Evolutionary conservation across 2,888 invertebrate genomes (phyloP).

Genomic region (Dryobotodes eremita): DNA sequence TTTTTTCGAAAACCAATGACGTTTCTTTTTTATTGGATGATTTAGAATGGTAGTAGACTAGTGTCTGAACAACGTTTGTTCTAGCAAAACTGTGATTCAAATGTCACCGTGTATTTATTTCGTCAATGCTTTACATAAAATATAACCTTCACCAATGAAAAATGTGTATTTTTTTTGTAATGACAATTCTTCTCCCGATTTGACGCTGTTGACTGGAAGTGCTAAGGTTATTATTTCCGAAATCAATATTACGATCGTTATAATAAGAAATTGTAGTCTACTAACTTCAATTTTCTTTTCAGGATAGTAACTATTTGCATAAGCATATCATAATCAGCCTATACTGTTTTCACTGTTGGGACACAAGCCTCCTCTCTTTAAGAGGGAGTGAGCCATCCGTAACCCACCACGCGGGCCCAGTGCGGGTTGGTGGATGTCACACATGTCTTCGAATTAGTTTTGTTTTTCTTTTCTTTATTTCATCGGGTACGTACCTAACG

Average conservation of each 20-base stretch:
- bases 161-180: neutral
- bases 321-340: too few relatives aligned
- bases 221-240: neutral
- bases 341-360: too few relatives aligned
- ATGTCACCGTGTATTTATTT: too few relatives aligned
- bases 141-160: constrained; percentile 16
- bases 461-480: neutral
- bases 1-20: too few relatives aligned
- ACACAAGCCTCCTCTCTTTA: too few relatives aligned
- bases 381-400: too few relatives aligned
- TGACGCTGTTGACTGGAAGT: neutral
- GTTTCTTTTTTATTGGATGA: too few relatives aligned
- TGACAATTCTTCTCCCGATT: neutral
- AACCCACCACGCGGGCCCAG: neutral
- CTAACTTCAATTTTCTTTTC: neutral
- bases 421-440: neutral
- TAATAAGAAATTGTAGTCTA: neutral
- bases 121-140: constrained; percentile 11
- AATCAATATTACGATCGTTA: neutral
- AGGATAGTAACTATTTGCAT: neutral
- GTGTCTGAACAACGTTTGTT: too few relatives aligned
- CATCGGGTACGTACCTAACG: too few relatives aligned
- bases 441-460: too few relatives aligned
- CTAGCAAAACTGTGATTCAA: too few relatives aligned
- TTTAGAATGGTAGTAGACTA: too few relatives aligned